Percentiles rank a stretch among this genome's conserved stretches.
Evolutionary conservation across 1,140 invertebrate species (phyloP).

Genomic region (Delia radicum): DNA sequence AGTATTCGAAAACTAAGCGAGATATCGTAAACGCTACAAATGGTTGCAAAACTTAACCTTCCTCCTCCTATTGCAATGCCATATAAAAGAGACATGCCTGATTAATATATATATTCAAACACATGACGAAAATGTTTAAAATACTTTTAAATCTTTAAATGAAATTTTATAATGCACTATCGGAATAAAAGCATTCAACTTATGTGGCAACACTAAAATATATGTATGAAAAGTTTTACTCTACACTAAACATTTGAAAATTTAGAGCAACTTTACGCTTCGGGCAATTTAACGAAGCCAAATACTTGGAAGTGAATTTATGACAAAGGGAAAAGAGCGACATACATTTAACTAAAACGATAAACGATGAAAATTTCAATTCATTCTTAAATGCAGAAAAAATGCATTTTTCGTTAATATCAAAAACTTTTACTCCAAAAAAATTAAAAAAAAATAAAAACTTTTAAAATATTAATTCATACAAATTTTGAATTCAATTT

Average conservation of each 20-base stretch:
- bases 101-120: too few species aligned
- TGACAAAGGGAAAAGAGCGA: not conserved
- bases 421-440: too few species aligned
- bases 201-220: too few species aligned
- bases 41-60: too few species aligned
- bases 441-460: not conserved
- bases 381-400: not conserved
- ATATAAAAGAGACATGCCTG: too few species aligned
- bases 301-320: not conserved
- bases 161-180: too few species aligned
- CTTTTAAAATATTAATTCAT: not conserved
- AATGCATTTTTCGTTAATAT: not conserved
- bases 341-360: not conserved
- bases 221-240: not conserved
- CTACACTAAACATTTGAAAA: constrained; percentile 16
- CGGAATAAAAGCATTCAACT: too few species aligned
- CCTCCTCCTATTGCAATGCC: too few species aligned
- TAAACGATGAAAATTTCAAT: not conserved
- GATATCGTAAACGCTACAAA: too few species aligned
- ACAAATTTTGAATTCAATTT: not conserved
- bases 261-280: constrained; percentile 22
- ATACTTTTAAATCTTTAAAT: too few species aligned
- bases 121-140: too few species aligned
- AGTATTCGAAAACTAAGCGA: too few species aligned
- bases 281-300: constrained; percentile 11